Evolutionary conservation across 2,113 vertebrate genomes (phyloP).

Genomic region (Chauna torquata): DNA sequence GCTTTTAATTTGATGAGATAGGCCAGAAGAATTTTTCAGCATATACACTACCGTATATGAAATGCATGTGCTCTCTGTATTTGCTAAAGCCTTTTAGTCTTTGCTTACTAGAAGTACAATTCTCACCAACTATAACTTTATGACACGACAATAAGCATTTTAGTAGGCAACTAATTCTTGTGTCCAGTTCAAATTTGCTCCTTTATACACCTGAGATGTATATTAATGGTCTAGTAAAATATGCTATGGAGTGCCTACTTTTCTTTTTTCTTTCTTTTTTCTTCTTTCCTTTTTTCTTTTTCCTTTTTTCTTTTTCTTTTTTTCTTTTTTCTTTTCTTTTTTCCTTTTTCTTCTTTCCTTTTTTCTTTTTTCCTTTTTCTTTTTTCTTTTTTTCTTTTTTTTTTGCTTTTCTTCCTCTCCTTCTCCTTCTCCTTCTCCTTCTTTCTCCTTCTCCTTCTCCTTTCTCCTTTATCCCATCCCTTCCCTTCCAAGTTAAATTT

Average conservation of each 20-base stretch:
- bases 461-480: background rate
- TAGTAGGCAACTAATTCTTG: background rate
- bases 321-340: background rate
- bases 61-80: background rate
- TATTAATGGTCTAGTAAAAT: background rate
- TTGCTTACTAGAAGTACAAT: background rate
- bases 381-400: background rate
- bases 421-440: background rate
- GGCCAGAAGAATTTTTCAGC: background rate
- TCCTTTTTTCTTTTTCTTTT: background rate
- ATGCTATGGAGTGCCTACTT: background rate
- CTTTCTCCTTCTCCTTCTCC: background rate
- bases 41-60: background rate
- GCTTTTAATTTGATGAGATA: background rate
- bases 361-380: too few relatives aligned
- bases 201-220: background rate
- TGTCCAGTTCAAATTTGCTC: background rate
- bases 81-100: background rate
- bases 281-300: background rate
- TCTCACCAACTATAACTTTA: background rate
- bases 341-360: too few relatives aligned
- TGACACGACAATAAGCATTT: background rate
- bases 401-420: background rate
- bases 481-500: background rate
- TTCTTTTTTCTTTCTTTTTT: background rate